A percentile compares a stretch with the other conserved stretches of the same genome.
These are phyloP conservation scores for Columba guinea DNA, from an alignment of 2,797 vertebrate species.

Conservation along the genomic window DNA sequence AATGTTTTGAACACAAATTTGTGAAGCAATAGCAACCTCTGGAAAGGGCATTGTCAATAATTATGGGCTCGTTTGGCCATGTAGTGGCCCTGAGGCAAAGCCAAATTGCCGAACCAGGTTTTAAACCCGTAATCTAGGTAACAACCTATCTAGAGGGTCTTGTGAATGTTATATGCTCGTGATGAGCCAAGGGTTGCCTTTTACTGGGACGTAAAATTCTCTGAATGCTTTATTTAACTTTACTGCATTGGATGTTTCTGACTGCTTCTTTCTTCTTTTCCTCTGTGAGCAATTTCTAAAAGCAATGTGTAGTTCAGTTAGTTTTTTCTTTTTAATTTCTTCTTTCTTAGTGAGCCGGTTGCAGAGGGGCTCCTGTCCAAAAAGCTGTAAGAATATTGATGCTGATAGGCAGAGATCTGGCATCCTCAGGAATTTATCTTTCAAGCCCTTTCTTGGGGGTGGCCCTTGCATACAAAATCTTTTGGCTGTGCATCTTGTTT, in stretches of 20 bases:
- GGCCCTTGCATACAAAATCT: not conserved
- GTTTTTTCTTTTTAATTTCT: not conserved
- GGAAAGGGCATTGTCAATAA: slow-evolving; percentile 43
- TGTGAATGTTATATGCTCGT: slow-evolving; percentile 43
- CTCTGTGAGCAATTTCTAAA: slow-evolving; percentile 48
- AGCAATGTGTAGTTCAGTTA: not conserved
- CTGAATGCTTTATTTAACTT: slow-evolving; percentile 72
- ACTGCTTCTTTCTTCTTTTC: slow-evolving; percentile 10
- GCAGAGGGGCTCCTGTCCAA: not conserved
- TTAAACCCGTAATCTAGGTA: slow-evolving; percentile 24
- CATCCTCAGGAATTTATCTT: not conserved
- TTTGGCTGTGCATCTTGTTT: not conserved
- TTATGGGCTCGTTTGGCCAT: slow-evolving; percentile 51
- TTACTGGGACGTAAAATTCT: slow-evolving; percentile 66
- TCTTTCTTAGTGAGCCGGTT: not conserved
- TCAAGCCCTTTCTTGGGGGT: not conserved
- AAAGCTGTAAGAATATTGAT: rapidly evolving
- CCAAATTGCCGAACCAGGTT: slow-evolving; percentile 55
- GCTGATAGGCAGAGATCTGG: not conserved
- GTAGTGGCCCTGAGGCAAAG: slow-evolving; percentile 43
- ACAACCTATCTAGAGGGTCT: slow-evolving; percentile 39
- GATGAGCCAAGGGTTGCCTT: slow-evolving; percentile 61
- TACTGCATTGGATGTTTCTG: slow-evolving; percentile 15
- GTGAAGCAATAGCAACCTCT: not conserved
- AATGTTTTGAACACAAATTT: not conserved